phyloP scores from a whole-genome alignment of 2,797 vertebrate genomes.

The Phoebastria nigripes region DNA sequence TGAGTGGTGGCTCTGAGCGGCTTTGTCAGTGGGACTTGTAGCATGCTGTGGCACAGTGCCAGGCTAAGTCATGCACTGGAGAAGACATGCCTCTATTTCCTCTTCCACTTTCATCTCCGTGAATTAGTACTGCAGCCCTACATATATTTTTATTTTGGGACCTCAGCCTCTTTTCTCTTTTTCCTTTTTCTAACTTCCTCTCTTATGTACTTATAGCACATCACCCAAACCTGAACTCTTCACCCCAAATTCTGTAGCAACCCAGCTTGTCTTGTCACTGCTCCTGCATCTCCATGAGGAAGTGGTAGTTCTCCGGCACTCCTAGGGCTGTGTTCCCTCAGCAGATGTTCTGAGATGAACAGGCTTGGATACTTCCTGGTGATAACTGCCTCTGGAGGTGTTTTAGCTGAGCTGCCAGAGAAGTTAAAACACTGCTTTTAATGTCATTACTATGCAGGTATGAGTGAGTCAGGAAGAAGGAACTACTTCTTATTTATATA shows the following conservation, averaged over 20 bases:
- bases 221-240: not conserved
- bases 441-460: not conserved
- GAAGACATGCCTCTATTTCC: not conserved
- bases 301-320: not conserved
- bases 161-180: not conserved
- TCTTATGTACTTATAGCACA: accelerated
- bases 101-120: not conserved
- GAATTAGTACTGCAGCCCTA: not conserved
- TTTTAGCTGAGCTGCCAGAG: not conserved
- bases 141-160: not conserved
- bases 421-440: not conserved
- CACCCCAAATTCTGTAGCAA: not conserved
- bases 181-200: not conserved
- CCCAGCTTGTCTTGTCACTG: not conserved
- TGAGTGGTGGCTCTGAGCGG: not conserved
- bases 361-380: not conserved
- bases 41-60: not conserved
- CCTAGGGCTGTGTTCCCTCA: not conserved
- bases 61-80: not conserved
- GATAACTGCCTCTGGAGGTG: not conserved
- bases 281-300: not conserved
- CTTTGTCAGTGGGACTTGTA: not conserved
- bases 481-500: not conserved
- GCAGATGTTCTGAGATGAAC: not conserved
- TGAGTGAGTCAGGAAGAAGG: not conserved